Conservation (phyloP, 2,113 vertebrate genomes). For the Elanus axillaris region DNA sequence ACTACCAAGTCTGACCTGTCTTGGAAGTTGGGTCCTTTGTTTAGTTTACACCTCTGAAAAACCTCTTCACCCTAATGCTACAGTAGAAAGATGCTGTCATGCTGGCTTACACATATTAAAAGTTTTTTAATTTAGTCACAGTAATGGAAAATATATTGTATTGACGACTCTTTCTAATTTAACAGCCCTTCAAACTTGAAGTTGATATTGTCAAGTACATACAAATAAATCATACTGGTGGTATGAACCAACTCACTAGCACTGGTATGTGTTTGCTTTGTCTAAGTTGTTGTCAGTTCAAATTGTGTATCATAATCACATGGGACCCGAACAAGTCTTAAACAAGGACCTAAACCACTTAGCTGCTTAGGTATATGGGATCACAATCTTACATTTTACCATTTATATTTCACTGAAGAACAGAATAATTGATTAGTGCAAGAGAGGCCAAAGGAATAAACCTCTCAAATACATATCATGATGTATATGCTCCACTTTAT, state of each 20-base stretch:
- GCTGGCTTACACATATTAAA: background rate
- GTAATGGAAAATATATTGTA: background rate
- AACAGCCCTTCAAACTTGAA: background rate
- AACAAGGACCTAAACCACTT: background rate
- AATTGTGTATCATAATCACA: background rate
- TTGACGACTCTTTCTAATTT: background rate
- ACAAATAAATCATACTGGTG: background rate
- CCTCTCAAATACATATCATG: background rate
- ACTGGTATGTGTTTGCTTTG: background rate
- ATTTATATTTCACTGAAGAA: background rate
- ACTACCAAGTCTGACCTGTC: background rate
- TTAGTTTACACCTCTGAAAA: background rate
- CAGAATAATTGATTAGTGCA: background rate
- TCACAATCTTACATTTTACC: background rate
- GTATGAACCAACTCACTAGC: background rate
- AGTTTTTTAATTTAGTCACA: background rate
- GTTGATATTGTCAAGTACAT: background rate
- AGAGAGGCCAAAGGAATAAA: background rate
- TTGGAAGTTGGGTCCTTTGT: background rate
- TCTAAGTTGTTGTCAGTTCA: fast-evolving
- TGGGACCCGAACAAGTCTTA: fast-evolving
- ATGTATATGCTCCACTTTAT: background rate
- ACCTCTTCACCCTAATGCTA: background rate
- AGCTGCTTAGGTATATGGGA: background rate
- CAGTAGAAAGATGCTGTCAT: background rate